Base-by-base conservation (phyloP, 2,113 vertebrate genomes). In the Lophotis ruficrista region DNA sequence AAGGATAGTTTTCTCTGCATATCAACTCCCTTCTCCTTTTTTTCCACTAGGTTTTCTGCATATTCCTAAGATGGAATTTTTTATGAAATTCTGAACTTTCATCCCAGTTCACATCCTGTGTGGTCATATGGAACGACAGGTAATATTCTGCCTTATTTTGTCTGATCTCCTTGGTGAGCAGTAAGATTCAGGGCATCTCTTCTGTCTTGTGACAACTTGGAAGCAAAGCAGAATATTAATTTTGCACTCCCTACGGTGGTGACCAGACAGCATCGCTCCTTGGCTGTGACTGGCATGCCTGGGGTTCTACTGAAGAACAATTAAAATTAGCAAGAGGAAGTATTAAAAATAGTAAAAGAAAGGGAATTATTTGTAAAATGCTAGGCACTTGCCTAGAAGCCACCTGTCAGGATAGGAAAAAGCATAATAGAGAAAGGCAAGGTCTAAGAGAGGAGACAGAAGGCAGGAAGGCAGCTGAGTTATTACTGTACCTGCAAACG, bases 141-240 rank as follows among this genome's bases (percentile, higher is more conserved):
- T 69, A 83, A 51, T 51, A 68, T 30, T 79, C 65, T 76, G 51
- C 30, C 43, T 92, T 62, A 66, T 65, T 72, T 87, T 75, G 5
- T 51, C 43, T 43, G 22, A 56, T 68, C 20, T 54, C 51, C 85
- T 70, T 21, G 25, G 43, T 45, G 43, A 88, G 45, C 77, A 66
- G 21, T 28, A 94, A 76, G 33, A 47, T 31, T 54, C 17, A 71
- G 65, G 43, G 14, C 85, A 7, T 18, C 43, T 91, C 4, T 65
- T 90, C 56, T 7, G 2, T 51, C 65, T 58, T 62, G 27, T 72
- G n/a, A 78, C n/a, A 71, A 38, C 41, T 53, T 77, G 37, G 56
- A 89, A 94, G 65, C 38, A 75, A 93, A 89, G 72, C 65, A 84
- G 33, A 66, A 64, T 51, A 68, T 14, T 28, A 89, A 76, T 60